These are phyloP conservation scores for Rhingia campestris DNA, from an alignment of 2,888 invertebrate species.

Conservation along the genomic window DNA sequence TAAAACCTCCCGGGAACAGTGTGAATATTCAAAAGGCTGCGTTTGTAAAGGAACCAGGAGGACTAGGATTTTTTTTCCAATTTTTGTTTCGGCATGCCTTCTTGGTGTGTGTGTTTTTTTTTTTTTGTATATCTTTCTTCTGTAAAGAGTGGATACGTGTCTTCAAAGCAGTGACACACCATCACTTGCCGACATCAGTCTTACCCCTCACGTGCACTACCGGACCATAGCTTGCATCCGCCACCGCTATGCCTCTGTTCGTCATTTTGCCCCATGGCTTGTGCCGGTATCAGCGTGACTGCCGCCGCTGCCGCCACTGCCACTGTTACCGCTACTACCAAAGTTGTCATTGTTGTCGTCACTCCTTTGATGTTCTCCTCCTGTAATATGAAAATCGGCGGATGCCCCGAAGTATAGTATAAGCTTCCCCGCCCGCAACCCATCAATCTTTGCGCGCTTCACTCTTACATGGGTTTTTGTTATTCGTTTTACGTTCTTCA, in stretches of 20 bases:
- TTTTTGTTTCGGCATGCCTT: slow-evolving; percentile 16
- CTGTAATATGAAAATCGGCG: slow-evolving; percentile 63
- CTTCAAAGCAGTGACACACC: slow-evolving; percentile 55
- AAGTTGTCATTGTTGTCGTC: slow-evolving; percentile 60
- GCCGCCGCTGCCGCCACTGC: slow-evolving; percentile 42
- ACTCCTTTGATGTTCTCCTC: slow-evolving; percentile 61
- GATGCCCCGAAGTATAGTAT: slow-evolving; percentile 49
- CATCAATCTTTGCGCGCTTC: slow-evolving; percentile 53
- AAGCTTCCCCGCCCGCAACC: slow-evolving; percentile 56
- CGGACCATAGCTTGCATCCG: slow-evolving; percentile 54
- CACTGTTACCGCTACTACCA: slow-evolving; percentile 56
- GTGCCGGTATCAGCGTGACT: slow-evolving; percentile 37
- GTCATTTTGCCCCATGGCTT: slow-evolving; percentile 31
- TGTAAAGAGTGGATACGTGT: slow-evolving; percentile 49
- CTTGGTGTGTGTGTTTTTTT: not conserved
- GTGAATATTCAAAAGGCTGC: slow-evolving; percentile 50
- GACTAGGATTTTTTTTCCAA: slow-evolving; percentile 29
- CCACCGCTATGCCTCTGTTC: not conserved
- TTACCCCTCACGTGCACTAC: slow-evolving; percentile 35
- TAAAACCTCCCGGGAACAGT: slow-evolving; percentile 35
- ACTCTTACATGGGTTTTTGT: slow-evolving; percentile 26
- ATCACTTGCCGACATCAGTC: slow-evolving; percentile 56
- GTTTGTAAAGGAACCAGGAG: slow-evolving; percentile 2
- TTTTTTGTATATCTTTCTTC: slow-evolving; percentile 16
- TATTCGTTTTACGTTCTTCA: slow-evolving; percentile 2